These are phyloP conservation scores for Centruroides sculpturatus DNA, from an alignment of 1,140 invertebrate species.

Conservation along the genomic window DNA sequence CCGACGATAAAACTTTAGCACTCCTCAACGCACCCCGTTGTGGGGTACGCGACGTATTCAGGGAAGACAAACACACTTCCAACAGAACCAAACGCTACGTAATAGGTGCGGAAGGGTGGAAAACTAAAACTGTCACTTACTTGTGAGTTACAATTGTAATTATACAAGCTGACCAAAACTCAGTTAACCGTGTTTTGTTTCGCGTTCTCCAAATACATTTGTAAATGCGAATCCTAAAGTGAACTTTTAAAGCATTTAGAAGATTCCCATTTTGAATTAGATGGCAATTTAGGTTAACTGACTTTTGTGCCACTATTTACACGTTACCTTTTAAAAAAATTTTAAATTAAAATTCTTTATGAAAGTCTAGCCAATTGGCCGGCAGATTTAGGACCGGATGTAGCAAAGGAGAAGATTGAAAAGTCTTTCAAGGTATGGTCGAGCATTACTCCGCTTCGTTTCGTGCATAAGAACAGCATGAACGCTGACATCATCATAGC, in stretches of 20 bases:
- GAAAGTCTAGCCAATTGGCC: slow-evolving; percentile 47
- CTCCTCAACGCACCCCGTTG: slow-evolving; percentile 64
- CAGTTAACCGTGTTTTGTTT: neutral
- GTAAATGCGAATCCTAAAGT: too few species aligned
- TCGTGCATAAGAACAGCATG: slow-evolving; percentile 30
- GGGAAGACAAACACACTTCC: slow-evolving; percentile 32
- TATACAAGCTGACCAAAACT: neutral
- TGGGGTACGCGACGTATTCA: slow-evolving; percentile 56
- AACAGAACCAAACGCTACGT: slow-evolving; percentile 51
- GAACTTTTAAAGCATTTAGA: too few species aligned
- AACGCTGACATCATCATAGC: slow-evolving; percentile 67
- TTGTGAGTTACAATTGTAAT: slow-evolving; percentile 46
- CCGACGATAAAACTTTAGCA: slow-evolving; percentile 57
- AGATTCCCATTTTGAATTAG: too few species aligned
- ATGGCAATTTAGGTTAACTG: too few species aligned
- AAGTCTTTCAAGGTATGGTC: slow-evolving; percentile 23
- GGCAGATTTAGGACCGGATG: slow-evolving; percentile 35
- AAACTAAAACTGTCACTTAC: slow-evolving; percentile 72
- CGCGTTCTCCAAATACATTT: too few species aligned
- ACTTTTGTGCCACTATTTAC: too few species aligned
- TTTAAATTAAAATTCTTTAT: too few species aligned
- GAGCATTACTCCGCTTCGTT: slow-evolving; percentile 15
- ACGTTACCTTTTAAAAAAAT: too few species aligned
- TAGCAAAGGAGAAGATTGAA: slow-evolving; percentile 17
- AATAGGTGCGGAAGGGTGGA: slow-evolving; percentile 71